Conservation (phyloP, 2,797 vertebrate species). For the Coccyzus lansbergi region DNA sequence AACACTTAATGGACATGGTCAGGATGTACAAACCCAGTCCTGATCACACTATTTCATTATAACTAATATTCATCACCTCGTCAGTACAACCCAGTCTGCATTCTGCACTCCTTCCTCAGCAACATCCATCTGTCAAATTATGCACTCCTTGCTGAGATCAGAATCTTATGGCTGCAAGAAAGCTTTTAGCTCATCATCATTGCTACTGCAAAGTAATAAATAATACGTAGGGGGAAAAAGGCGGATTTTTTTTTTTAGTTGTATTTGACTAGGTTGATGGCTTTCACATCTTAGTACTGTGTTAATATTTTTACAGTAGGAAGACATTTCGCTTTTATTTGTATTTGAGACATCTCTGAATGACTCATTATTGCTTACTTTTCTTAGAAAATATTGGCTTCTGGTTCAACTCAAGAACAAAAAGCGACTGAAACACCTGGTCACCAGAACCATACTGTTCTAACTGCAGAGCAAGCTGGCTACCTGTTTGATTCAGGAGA, state of each 20-base stretch:
- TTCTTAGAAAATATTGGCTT: not conserved
- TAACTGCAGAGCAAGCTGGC: slow-evolving; percentile 5
- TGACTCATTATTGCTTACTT: slow-evolving; percentile 6
- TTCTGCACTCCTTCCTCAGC: not conserved
- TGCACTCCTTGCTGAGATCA: slow-evolving; percentile 7
- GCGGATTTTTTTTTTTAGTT: not conserved
- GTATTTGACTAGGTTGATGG: not conserved
- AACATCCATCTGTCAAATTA: slow-evolving; percentile 9
- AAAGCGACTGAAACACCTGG: not conserved
- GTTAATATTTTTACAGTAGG: slow-evolving; percentile 12
- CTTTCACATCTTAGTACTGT: slow-evolving; percentile 6
- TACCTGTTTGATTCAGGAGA: not conserved
- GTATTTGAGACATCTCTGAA: slow-evolving; percentile 30
- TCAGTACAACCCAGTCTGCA: not conserved
- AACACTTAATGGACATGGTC: not conserved
- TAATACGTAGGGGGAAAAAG: not conserved
- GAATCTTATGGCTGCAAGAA: slow-evolving; percentile 23
- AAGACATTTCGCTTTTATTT: slow-evolving; percentile 35
- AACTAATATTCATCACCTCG: not conserved
- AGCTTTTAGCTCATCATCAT: not conserved
- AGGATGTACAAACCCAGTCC: not conserved
- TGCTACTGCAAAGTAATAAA: not conserved
- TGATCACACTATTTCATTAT: not conserved
- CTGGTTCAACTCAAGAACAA: not conserved
- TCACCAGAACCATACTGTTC: not conserved